Evolutionary conservation across 2,797 vertebrate species (phyloP).

Genomic region (Melanotaenia pygmaea): DNA sequence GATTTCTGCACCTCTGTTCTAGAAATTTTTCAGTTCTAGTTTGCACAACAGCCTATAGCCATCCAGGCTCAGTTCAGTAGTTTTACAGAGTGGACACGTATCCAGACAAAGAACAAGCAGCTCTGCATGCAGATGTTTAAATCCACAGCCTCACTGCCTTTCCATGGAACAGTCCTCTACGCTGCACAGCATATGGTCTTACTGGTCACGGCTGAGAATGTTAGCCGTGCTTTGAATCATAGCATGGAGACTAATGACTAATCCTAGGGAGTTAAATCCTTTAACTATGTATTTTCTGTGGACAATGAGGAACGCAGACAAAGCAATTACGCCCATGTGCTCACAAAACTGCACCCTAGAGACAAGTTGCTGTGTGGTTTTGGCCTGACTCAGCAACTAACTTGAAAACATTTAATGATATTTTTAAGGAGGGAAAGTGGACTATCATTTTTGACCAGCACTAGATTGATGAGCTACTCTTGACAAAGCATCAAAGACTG

Average conservation of each 20-base stretch:
- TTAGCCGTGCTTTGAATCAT: constrained; percentile 60
- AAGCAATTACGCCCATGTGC: constrained; percentile 50
- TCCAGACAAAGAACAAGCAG: background rate
- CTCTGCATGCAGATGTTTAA: constrained; percentile 27
- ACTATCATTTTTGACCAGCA: constrained; percentile 43
- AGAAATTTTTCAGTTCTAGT: constrained; percentile 1
- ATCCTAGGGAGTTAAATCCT: constrained; percentile 62
- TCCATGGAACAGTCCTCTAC: constrained; percentile 23
- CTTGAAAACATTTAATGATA: constrained; percentile 30
- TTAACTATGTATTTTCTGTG: constrained; percentile 64
- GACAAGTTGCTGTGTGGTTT: constrained; percentile 39
- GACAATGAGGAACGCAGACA: constrained; percentile 48
- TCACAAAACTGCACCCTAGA: constrained; percentile 27
- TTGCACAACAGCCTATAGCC: constrained; percentile 16
- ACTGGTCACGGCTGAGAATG: constrained; percentile 52
- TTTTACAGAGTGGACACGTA: constrained; percentile 8
- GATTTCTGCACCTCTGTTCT: background rate
- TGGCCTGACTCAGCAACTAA: constrained; percentile 36
- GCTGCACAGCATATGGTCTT: constrained; percentile 34
- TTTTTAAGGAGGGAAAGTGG: constrained; percentile 29
- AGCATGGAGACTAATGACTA: constrained; percentile 63
- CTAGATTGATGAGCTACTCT: constrained; percentile 29
- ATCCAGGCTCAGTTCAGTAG: background rate
- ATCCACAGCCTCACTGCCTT: constrained; percentile 11
- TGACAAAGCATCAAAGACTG: constrained; percentile 23